These are phyloP conservation scores for Eunapius fragilis DNA, from an alignment of 37 sponge, comb jelly and placozoan genomes.

Conservation along the genomic window DNA sequence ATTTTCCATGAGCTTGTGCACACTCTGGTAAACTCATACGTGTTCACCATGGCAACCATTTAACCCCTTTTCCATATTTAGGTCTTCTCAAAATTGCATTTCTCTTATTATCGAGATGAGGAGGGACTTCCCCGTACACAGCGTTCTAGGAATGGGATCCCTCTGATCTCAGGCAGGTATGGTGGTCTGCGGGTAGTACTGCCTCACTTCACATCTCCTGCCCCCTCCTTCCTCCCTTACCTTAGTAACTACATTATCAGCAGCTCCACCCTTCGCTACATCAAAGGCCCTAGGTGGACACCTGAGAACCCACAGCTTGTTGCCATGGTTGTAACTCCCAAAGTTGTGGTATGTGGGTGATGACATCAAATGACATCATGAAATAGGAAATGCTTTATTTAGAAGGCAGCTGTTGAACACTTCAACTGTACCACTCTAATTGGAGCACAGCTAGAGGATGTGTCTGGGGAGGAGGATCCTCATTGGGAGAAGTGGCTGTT, in stretches of 20 bases:
- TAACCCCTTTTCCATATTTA: background rate
- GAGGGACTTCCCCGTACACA: constrained; percentile 30
- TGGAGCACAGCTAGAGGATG: constrained; percentile 69
- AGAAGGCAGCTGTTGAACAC: constrained; percentile 52
- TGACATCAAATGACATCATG: background rate
- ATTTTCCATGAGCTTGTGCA: constrained; percentile 53
- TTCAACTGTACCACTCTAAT: constrained; percentile 47
- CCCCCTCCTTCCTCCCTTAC: too few relatives aligned
- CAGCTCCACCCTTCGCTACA: background rate
- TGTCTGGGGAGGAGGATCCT: constrained; percentile 30
- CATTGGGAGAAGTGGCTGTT: constrained; percentile 82
- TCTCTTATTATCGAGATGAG: constrained; percentile 37
- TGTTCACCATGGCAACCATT: background rate
- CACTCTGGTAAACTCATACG: constrained; percentile 20
- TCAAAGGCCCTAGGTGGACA: constrained; percentile 1
- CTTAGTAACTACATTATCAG: background rate
- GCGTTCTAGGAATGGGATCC: constrained; percentile 1
- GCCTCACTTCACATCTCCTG: background rate
- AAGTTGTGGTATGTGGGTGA: constrained; percentile 21
- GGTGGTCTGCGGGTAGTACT: background rate
- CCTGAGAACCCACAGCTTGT: background rate
- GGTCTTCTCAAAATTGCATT: constrained; percentile 41
- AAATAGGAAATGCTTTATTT: background rate
- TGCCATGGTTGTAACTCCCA: constrained; percentile 17
- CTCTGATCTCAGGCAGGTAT: background rate